Base-by-base conservation (phyloP, 2,888 invertebrate species). In the Tiliacea aurago region DNA sequence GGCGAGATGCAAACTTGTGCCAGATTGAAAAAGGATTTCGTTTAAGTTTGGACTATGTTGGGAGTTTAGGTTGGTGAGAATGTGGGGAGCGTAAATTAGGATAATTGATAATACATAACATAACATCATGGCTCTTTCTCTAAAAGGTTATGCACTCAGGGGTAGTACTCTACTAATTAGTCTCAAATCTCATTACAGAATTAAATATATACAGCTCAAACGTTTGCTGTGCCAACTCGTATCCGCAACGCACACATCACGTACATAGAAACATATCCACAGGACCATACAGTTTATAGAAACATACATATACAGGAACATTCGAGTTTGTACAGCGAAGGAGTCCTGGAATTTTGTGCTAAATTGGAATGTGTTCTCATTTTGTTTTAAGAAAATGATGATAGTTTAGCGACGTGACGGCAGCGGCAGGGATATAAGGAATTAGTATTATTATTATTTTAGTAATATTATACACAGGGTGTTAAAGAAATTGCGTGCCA, bases 21-120 rank as follows among this genome's bases (percentile, higher is more conserved):
- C 68, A 70, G 45, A 80, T 80, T 68, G 67, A 82, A 77, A 80
- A 70, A 75, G 61, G 67, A 13, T 73, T 28, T 41, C 49, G n/a
- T 43, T 56, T 28, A 0, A 56, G 28, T 51, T 9, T 47, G 41
- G 45, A 20, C 56, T 28, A 18, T 33, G n/a, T 49, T 61, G 20
- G 18, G 10, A 37, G 13, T 53, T 43, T 5, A 43, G n/a, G 4
- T 37, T 15, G 6, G 1, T 55, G 13, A 33, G 15, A 41, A 51
- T 15, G 15, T 41, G 41, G 67, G 2, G 1, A 49, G 15, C 10
- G 20, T 6, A n/a, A 64, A 51, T 64, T 49, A 7, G 18, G n/a
- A n/a, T n/a, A n/a, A n/a, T n/a, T n/a, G n/a, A n/a, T n/a, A n/a
- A n/a, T n/a, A n/a, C n/a, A n/a, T n/a, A n/a, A n/a, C n/a, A n/a